Base-by-base conservation (phyloP, 2,113 vertebrate species). In the Hyperopisus bebe region DNA sequence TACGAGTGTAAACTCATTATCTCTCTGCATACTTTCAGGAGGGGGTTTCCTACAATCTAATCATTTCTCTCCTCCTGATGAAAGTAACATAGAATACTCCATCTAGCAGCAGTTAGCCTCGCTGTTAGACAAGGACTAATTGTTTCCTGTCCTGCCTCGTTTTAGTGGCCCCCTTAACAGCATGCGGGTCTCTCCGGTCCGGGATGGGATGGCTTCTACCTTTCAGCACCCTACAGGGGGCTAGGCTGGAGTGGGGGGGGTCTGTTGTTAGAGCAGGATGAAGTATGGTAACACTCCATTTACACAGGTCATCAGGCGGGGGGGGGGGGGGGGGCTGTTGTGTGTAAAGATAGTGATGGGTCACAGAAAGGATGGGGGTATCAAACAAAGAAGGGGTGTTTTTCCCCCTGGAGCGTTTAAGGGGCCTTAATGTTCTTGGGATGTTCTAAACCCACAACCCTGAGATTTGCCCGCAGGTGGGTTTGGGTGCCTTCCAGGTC, bases 131-230 rank as follows among this genome's bases (percentile, higher is more conserved):
- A 95, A 96, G 94, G 92, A 94, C 96, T 94, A 94, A 97, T 96
- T 96, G 96, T 96, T 97, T 97, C 96, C 97, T 97, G 96, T 95
- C 94, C 94, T 92, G 95, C 94, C 92, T 94, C 94, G 92, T 95
- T 84, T 89, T 48, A 89, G 88, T 13, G 86, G 55, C 35, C 66
- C 21, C 88, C 90, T 92, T 88, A 90, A 92, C 92, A 90, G 87
- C 35, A 46, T 27, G 27, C 42, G 91, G 93, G 90, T 90, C 92
- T 90, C 89, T 90, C 77, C 91, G 92, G 58, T 88, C 7, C 19
- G 90, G 89, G 86, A 0, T 31, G 6, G 89, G 93, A 94, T 95
- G 95, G 94, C 96, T 96, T 96, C 91, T 95, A 95, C 96, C 97
- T 97, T 97, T 97, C 96, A 96, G 95, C 97, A 95, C 94, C 93